Base-by-base conservation (phyloP, 1,140 invertebrate species). In the Galleria mellonella region DNA sequence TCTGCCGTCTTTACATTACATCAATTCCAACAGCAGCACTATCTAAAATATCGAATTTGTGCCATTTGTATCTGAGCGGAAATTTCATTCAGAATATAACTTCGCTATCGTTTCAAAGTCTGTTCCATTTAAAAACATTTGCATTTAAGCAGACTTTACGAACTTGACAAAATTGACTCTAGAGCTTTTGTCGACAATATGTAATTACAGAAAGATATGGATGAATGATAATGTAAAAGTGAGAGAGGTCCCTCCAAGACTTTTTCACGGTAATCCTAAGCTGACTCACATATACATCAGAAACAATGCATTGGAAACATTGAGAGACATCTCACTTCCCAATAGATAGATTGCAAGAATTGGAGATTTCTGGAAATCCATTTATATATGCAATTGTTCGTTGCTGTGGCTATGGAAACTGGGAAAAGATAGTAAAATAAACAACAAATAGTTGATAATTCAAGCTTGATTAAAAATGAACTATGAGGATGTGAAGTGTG, bases 351-450 rank as follows among this genome's bases (percentile, higher is more conserved):
- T 68, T 95, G 47, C 87, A 89, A 58, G 89, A 88, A 41, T 83
- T 95, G 1, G 89, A 90, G 52, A 87, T 96, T 13, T 91, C 92
- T 15, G 93, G 93, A 9, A 96, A 96, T 86, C 94, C 94, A 0
- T 88, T 96, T 35, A 87, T n/a, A n/a, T 92, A 41, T 97, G 95
- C 78, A 96, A 96, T 81, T 97, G 95, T 64, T 95, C 94, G 10
- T 75, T 96, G 38, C 87, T 93, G 32, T 97, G 94, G 94, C 83
- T 97, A 2, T 95, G 94, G 94, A 91, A 92, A 57, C 83, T 95
- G 13, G 88, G 90, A 17, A 87, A 89, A 55, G 87, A 88, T 38
- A 86, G 87, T 61, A 75, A 84, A 72, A 68, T 81, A 11, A 74
- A 63, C 9, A 68, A 62, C 49, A 76, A 60, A 43, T 67, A 79